These are phyloP conservation scores for Galaxea fascicularis DNA, from an alignment of 92 coral and sea anemone species.

Conservation along the genomic window DNA sequence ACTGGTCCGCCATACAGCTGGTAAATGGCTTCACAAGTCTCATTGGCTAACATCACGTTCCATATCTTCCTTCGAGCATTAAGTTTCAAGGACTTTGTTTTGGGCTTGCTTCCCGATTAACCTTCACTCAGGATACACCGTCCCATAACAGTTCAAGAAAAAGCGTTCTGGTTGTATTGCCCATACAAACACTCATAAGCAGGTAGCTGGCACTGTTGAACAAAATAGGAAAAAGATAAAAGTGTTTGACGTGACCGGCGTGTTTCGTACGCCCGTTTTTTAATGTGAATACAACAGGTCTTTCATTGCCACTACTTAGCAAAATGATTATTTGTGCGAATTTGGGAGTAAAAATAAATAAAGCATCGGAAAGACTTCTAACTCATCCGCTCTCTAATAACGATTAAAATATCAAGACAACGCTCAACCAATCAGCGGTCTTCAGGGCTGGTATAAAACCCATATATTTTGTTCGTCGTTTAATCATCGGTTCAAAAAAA, in stretches of 20 bases:
- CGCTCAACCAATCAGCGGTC: slow-evolving; percentile 13
- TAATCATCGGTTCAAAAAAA: slow-evolving; percentile 21
- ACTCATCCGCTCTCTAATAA: background rate
- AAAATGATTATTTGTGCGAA: background rate
- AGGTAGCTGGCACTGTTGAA: background rate
- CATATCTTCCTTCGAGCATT: slow-evolving; percentile 8
- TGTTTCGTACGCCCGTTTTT: background rate
- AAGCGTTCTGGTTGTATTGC: slow-evolving; percentile 3
- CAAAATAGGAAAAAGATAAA: background rate
- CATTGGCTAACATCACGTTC: background rate
- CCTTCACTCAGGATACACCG: background rate
- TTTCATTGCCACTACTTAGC: background rate
- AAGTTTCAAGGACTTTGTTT: slow-evolving; percentile 36
- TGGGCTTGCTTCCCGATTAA: slow-evolving; percentile 34
- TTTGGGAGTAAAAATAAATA: background rate
- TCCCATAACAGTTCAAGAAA: background rate
- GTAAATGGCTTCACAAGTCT: slow-evolving; percentile 23
- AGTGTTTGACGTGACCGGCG: background rate
- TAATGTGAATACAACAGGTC: slow-evolving; percentile 28
- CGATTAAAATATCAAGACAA: slow-evolving; percentile 1
- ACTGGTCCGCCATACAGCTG: slow-evolving; percentile 39
- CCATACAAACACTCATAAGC: background rate
- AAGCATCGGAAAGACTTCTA: slow-evolving; percentile 4
- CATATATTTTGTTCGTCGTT: slow-evolving; percentile 13
- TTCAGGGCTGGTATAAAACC: slow-evolving; percentile 16